phyloP scores from a whole-genome alignment of 23 tunicate genomes.

The Ciona savignyi region DNA sequence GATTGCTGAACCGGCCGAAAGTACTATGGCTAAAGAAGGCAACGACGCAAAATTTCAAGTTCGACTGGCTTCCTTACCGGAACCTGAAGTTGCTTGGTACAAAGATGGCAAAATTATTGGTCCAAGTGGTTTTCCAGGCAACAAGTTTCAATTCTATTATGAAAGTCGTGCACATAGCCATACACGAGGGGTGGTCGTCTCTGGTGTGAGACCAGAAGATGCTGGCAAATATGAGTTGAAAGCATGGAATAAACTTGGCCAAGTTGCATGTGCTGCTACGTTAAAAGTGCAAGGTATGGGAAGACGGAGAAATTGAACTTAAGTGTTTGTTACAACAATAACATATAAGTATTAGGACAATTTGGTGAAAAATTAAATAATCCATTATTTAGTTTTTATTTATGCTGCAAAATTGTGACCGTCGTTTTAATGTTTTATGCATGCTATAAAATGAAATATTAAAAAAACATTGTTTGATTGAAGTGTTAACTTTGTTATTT shows the following conservation, averaged over 20 bases:
- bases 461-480: too few species aligned
- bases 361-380: too few species aligned
- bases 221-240: constrained; percentile 58
- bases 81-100: constrained; percentile 93
- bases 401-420: too few species aligned
- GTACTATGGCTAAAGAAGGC: constrained; percentile 28
- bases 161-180: constrained; percentile 69
- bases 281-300: constrained; percentile 68
- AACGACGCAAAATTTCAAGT: constrained; percentile 69
- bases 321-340: too few species aligned
- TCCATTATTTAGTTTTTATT: too few species aligned
- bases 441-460: neutral
- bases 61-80: constrained; percentile 73
- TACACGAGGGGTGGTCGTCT: constrained; percentile 69
- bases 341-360: too few species aligned
- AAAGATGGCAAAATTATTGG: constrained; percentile 69
- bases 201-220: constrained; percentile 41
- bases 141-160: constrained; percentile 63
- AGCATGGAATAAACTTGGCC: constrained; percentile 92
- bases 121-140: neutral
- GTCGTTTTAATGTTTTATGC: too few species aligned
- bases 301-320: neutral
- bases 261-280: constrained; percentile 49
- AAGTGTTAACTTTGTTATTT: neutral
- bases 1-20: constrained; percentile 59